Conservation (phyloP, 2,888 invertebrate species). For the Folsomia manolachei region DNA sequence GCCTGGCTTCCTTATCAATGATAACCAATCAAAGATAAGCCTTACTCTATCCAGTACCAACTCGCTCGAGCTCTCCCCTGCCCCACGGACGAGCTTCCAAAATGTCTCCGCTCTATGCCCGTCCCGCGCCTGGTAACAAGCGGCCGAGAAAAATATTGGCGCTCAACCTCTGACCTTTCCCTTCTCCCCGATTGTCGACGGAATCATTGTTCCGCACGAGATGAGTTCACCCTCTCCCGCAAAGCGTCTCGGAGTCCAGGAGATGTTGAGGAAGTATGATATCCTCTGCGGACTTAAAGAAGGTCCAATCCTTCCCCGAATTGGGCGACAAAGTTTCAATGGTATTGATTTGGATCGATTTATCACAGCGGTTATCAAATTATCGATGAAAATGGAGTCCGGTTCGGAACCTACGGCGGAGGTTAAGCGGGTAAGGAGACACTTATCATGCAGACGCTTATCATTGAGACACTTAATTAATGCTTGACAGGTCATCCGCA, state of each 20-base stretch:
- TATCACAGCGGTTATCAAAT: slow-evolving; percentile 46
- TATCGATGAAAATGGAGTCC: slow-evolving; percentile 42
- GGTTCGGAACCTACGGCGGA: slow-evolving; percentile 41
- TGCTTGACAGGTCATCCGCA: neutral
- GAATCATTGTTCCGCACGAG: slow-evolving; percentile 43
- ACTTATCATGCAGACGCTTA: too few species aligned
- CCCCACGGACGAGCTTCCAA: slow-evolving; percentile 39
- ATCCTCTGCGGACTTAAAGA: slow-evolving; percentile 46
- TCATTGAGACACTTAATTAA: too few species aligned
- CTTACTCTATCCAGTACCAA: slow-evolving; percentile 32
- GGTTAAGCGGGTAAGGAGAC: slow-evolving; percentile 39
- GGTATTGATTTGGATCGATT: slow-evolving; percentile 44
- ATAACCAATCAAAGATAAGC: neutral
- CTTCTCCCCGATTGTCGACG: slow-evolving; percentile 45
- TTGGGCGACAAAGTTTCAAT: slow-evolving; percentile 29
- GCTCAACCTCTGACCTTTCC: slow-evolving; percentile 39
- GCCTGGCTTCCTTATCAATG: too few species aligned
- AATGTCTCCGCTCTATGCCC: slow-evolving; percentile 38
- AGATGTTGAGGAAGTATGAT: slow-evolving; percentile 44
- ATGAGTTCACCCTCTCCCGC: slow-evolving; percentile 25
- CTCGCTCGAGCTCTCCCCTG: slow-evolving; percentile 44
- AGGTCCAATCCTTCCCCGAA: slow-evolving; percentile 40
- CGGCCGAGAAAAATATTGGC: slow-evolving; percentile 45
- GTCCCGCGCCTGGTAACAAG: slow-evolving; percentile 38
- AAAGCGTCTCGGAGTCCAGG: slow-evolving; percentile 21